Conservation (phyloP, 2,113 vertebrate genomes). For the Oncorhynchus gorbuscha region DNA sequence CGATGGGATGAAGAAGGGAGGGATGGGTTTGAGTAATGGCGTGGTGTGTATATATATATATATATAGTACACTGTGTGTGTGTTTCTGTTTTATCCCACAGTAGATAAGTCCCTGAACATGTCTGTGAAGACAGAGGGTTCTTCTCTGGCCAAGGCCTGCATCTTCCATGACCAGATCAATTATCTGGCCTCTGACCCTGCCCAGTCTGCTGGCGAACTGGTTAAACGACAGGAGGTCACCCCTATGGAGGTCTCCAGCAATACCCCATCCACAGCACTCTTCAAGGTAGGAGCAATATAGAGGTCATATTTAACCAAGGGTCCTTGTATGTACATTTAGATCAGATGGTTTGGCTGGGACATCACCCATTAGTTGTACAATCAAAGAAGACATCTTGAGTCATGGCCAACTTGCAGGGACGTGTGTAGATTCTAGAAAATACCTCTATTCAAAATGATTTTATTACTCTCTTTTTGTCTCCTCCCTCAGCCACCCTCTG, state of each 20-base stretch:
- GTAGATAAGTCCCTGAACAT: slow-evolving; percentile 77
- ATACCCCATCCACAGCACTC: slow-evolving; percentile 75
- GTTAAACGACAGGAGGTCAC: slow-evolving; percentile 89
- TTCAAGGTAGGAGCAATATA: slow-evolving; percentile 76
- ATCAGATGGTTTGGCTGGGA: no score
- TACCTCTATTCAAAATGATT: background rate
- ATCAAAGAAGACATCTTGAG: no score
- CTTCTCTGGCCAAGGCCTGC: slow-evolving; percentile 85
- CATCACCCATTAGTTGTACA: no score
- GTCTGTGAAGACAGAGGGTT: slow-evolving; percentile 89
- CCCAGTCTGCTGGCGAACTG: slow-evolving; percentile 75
- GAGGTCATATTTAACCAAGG: no score
- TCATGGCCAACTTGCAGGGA: background rate
- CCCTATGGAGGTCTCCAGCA: slow-evolving; percentile 94
- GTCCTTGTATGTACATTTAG: no score
- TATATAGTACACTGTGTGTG: no score
- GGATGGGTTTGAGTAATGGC: background rate
- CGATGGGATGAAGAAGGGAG: background rate
- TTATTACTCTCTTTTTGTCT: slow-evolving; percentile 5
- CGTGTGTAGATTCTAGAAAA: background rate
- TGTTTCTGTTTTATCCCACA: slow-evolving; percentile 35
- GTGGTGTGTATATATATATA: background rate
- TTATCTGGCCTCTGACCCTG: slow-evolving; percentile 80
- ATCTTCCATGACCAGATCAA: slow-evolving; percentile 92
- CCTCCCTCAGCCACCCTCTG: slow-evolving; percentile 66